Conservation (phyloP, 2,797 vertebrate genomes). For the Sebastes iracundus region DNA sequence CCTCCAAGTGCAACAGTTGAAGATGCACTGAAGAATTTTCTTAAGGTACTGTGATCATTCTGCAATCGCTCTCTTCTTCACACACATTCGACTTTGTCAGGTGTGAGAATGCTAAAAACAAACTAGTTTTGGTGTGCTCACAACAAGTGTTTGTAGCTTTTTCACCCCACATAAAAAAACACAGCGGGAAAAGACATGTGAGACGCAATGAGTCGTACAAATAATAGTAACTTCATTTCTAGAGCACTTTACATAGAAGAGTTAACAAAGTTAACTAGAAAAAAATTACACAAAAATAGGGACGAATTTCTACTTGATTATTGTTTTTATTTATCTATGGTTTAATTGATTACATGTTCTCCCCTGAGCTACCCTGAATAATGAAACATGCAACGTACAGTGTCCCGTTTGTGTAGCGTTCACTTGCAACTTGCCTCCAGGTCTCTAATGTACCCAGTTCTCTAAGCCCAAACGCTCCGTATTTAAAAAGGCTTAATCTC, state of each 20-base stretch:
- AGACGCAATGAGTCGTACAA: background rate
- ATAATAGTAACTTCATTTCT: too few relatives aligned
- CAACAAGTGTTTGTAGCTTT: background rate
- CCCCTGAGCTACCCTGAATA: background rate
- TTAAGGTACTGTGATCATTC: conserved; percentile 84
- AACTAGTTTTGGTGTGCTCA: background rate
- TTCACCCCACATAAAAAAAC: background rate
- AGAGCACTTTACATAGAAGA: too few relatives aligned
- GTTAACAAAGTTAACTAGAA: background rate
- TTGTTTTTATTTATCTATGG: background rate
- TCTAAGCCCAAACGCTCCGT: conserved; percentile 37
- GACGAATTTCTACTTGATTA: background rate
- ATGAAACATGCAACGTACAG: background rate
- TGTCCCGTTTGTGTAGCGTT: conserved; percentile 39
- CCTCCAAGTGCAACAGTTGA: conserved; percentile 90
- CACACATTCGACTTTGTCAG: background rate
- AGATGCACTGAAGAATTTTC: conserved; percentile 92
- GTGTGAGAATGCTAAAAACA: background rate
- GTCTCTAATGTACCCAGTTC: conserved; percentile 39
- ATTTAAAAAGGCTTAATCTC: conserved; percentile 62
- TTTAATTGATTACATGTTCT: background rate
- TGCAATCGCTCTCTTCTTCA: background rate
- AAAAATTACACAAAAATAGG: background rate
- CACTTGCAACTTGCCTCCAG: conserved; percentile 36
- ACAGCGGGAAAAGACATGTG: background rate